A percentile compares a stretch with the other conserved stretches of the same genome.
Evolutionary conservation across 2,797 vertebrate species (phyloP).

Genomic region (Rhinoraja longicauda): DNA sequence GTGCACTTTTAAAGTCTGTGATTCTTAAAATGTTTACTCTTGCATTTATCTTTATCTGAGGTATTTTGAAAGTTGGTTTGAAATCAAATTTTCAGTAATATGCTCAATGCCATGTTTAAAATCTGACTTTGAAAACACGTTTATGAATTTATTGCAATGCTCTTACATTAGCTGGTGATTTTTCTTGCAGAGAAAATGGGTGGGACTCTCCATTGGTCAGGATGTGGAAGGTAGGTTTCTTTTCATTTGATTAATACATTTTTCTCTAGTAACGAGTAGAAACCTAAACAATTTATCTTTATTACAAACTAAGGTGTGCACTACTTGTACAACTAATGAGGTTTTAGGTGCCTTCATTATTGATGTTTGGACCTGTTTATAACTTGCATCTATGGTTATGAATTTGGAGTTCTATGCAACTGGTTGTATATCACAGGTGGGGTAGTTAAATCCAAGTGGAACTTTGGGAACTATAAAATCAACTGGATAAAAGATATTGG

Average conservation of each 20-base stretch:
- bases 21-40: neutral
- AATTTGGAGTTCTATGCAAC: no score
- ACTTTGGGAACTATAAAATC: neutral
- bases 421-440: neutral
- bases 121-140: neutral
- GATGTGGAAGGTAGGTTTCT: constrained; percentile 79
- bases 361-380: neutral
- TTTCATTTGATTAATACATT: constrained; percentile 21
- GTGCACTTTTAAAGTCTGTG: neutral
- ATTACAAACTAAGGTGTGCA: neutral
- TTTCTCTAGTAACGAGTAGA: neutral
- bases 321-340: neutral
- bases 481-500: neutral
- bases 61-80: neutral
- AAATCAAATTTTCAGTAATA: neutral
- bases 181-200: constrained; percentile 85
- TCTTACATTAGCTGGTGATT: neutral
- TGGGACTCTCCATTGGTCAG: constrained; percentile 82
- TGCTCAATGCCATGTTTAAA: neutral
- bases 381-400: neutral
- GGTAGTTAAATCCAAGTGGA: neutral
- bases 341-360: neutral
- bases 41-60: neutral
- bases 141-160: neutral
- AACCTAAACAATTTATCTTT: neutral